Conservation (phyloP, 2,888 invertebrate genomes). For the Eupsilia transversa region DNA sequence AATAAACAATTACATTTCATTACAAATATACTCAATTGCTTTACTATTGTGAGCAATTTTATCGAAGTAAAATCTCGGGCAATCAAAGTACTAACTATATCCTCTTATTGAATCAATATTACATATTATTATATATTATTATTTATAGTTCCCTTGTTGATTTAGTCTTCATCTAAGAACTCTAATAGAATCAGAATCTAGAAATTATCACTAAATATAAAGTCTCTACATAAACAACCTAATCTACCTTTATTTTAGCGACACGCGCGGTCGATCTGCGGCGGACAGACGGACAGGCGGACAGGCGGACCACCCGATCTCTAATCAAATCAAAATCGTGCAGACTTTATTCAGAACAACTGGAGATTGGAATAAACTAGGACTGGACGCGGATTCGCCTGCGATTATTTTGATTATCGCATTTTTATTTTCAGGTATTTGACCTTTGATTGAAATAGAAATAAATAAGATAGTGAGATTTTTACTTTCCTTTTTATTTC, state of each 20-base stretch:
- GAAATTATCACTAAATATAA: background rate
- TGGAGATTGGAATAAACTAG: constrained; percentile 29
- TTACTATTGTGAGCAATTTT: too few species aligned
- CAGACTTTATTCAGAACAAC: constrained; percentile 54
- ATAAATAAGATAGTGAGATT: background rate
- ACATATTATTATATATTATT: too few species aligned
- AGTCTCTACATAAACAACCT: constrained; percentile 29
- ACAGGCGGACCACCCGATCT: constrained; percentile 71
- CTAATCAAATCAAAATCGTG: constrained; percentile 66
- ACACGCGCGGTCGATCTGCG: constrained; percentile 56
- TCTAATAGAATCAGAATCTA: background rate
- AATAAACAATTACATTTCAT: too few species aligned
- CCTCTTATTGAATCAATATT: background rate
- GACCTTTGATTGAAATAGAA: background rate
- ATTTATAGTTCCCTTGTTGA: background rate
- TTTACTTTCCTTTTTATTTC: background rate
- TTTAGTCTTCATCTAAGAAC: background rate
- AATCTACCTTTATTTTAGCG: constrained; percentile 46
- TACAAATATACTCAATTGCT: background rate
- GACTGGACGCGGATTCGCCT: background rate
- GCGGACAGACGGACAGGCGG: constrained; percentile 31
- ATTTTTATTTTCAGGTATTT: background rate
- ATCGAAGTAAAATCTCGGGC: background rate
- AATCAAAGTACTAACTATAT: too few species aligned
- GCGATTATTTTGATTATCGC: background rate